A percentile compares a stretch with the other conserved stretches of the same genome.
These are phyloP conservation scores for Probosciger aterrimus DNA, from an alignment of 2,113 vertebrate genomes.

Conservation along the genomic window DNA sequence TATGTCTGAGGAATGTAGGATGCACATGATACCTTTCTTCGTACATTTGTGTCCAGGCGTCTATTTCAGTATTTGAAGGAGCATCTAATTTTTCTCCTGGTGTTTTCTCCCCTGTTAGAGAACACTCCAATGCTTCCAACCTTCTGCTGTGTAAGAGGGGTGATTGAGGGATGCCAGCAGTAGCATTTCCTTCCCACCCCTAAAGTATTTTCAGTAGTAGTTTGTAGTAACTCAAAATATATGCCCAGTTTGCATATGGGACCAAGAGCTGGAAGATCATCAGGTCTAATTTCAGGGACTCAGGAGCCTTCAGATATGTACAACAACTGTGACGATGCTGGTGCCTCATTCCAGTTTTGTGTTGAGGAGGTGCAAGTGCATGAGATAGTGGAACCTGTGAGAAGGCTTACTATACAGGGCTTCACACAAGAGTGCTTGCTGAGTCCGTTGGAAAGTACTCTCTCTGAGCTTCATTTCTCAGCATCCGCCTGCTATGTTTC, in stretches of 20 bases:
- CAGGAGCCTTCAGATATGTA: neutral
- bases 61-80: neutral
- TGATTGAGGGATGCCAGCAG: neutral
- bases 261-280: accelerated
- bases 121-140: neutral
- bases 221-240: neutral
- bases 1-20: conserved; percentile 58
- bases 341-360: neutral
- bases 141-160: neutral
- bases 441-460: neutral
- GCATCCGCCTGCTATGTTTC: neutral
- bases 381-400: neutral
- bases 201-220: neutral
- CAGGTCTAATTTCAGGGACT: neutral
- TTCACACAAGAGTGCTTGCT: neutral
- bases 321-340: neutral
- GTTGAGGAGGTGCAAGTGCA: neutral
- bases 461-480: neutral
- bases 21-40: neutral
- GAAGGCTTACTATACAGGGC: accelerated
- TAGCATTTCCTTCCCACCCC: neutral
- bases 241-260: accelerated
- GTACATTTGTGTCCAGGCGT: accelerated
- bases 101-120: neutral
- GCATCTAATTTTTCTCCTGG: neutral